Conservation (phyloP, 1,140 invertebrate genomes). For the Neomicropteryx cornuta region DNA sequence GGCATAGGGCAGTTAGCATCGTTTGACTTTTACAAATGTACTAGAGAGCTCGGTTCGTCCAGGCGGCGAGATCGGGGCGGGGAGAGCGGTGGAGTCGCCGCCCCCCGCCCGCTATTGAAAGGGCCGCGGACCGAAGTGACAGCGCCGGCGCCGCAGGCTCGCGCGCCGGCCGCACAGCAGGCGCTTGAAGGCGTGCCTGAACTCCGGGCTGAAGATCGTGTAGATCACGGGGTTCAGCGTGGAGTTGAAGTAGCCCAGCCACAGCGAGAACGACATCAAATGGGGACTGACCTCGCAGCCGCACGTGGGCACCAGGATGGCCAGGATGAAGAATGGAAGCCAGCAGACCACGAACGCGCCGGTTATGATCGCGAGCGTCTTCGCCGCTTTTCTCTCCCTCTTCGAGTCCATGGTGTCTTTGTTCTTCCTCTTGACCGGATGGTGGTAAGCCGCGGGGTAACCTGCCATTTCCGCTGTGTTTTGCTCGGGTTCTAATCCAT, state of each 20-base stretch:
- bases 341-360: constrained; percentile 83
- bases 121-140: too few relatives aligned
- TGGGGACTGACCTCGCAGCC: constrained; percentile 40
- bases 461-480: constrained; percentile 46
- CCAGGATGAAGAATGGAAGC: constrained; percentile 83
- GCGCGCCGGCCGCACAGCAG: constrained; percentile 56
- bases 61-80: too few relatives aligned
- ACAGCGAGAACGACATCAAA: constrained; percentile 62
- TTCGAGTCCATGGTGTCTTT: constrained; percentile 65
- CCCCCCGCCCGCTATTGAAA: too few relatives aligned
- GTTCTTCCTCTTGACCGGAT: constrained; percentile 42
- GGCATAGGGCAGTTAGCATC: too few relatives aligned
- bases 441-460: constrained; percentile 37
- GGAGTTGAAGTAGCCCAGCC: constrained; percentile 82
- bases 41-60: too few relatives aligned
- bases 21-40: too few relatives aligned
- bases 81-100: too few relatives aligned
- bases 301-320: constrained; percentile 71
- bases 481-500: constrained; percentile 54
- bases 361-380: constrained; percentile 84
- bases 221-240: constrained; percentile 84
- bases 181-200: constrained; percentile 75
- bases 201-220: constrained; percentile 82
- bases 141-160: constrained; percentile 36
- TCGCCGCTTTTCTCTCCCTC: constrained; percentile 82